phyloP scores from a whole-genome alignment of 2,797 vertebrate genomes.

The Orestias chungarensis region DNA sequence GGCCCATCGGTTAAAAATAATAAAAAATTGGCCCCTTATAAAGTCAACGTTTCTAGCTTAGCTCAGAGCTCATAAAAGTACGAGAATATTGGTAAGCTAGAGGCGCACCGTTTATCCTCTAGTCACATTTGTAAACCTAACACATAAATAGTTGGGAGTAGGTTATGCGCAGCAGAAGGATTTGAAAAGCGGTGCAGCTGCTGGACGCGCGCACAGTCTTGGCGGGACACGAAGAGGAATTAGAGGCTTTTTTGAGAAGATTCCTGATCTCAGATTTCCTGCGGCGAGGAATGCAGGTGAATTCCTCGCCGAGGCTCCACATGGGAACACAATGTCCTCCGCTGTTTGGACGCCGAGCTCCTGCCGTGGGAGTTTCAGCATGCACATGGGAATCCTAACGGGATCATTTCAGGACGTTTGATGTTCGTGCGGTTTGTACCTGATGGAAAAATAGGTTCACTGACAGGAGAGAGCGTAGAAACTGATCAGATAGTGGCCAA shows the following conservation, averaged over 20 bases:
- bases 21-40: neutral
- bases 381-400: constrained; percentile 40
- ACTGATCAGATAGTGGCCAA: neutral
- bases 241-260: constrained; percentile 16
- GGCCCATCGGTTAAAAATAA: constrained; percentile 37
- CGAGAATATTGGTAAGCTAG: neutral
- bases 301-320: constrained; percentile 62
- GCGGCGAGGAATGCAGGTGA: constrained; percentile 72
- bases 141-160: constrained; percentile 4
- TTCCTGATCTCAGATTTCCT: constrained; percentile 24
- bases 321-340: constrained; percentile 63
- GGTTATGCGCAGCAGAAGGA: constrained; percentile 25
- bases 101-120: constrained; percentile 15
- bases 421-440: constrained; percentile 1
- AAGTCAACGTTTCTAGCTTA: constrained; percentile 35
- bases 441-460: neutral
- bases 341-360: constrained; percentile 49
- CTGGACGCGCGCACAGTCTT: constrained; percentile 50
- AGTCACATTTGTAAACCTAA: constrained; percentile 53
- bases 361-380: constrained; percentile 17
- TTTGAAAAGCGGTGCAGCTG: neutral
- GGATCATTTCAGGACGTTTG: neutral
- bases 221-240: constrained; percentile 14
- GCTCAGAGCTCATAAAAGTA: constrained; percentile 28
- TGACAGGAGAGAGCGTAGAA: neutral